Evolutionary conservation across 2,888 invertebrate species (phyloP).

Genomic region (Tipula confusa): DNA sequence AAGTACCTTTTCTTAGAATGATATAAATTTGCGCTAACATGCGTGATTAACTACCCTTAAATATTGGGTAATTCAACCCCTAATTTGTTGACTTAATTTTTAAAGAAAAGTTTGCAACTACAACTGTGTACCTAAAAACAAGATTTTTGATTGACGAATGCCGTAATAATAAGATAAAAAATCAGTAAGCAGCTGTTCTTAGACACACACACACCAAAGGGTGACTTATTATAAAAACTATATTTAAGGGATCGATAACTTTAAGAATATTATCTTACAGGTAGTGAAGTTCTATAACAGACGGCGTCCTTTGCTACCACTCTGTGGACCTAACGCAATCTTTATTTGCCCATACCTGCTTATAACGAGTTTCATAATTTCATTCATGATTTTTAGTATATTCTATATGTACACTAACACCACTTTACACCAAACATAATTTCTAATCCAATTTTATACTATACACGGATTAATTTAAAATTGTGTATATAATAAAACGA

Average conservation of each 20-base stretch:
- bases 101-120: not conserved
- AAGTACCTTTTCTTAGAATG: not conserved
- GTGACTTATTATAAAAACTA: not conserved
- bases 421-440: not conserved
- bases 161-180: not conserved
- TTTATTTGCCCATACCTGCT: not conserved
- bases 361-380: not conserved
- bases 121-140: not conserved
- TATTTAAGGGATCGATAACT: not conserved
- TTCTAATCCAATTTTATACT: not conserved
- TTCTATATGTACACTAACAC: not conserved
- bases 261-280: not conserved
- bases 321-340: not conserved
- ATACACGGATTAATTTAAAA: not conserved
- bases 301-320: not conserved
- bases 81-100: not conserved
- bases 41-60: not conserved
- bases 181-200: not conserved
- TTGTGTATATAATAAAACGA: not conserved
- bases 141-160: not conserved
- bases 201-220: too few species aligned
- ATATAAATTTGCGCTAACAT: not conserved
- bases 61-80: not conserved
- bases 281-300: not conserved
- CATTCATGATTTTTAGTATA: not conserved